Percentiles rank a stretch among this genome's conserved stretches.
Conservation (phyloP, 2,797 vertebrate genomes). For the Lacerta viridis region DNA sequence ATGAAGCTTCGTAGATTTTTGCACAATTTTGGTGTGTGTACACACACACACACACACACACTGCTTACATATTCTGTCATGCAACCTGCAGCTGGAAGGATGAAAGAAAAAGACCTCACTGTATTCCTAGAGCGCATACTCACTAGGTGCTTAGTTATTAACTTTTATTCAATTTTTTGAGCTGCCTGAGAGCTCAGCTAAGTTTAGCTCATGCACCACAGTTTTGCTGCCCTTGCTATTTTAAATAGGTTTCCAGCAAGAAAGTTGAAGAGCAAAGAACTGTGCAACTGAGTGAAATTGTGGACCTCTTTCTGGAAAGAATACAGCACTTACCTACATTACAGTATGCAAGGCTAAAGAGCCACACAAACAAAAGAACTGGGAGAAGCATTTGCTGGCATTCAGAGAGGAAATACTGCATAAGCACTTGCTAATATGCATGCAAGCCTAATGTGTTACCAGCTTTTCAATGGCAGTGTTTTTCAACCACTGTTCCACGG, state of each 20-base stretch:
- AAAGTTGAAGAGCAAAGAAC: neutral
- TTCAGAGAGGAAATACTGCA: neutral
- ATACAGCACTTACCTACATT: neutral
- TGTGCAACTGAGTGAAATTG: neutral
- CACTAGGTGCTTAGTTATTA: neutral
- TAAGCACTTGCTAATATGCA: neutral
- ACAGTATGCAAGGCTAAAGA: neutral
- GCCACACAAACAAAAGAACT: neutral
- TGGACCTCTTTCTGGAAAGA: neutral
- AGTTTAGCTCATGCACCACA: neutral
- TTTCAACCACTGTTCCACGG: no score
- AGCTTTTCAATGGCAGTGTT: neutral
- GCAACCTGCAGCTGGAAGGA: neutral
- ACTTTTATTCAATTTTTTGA: constrained; percentile 5
- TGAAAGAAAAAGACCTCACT: neutral
- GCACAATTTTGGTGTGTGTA: neutral
- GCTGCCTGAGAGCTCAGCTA: neutral
- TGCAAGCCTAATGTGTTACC: neutral
- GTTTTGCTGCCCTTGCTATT: constrained; percentile 9
- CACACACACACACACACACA: no score
- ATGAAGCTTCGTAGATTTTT: neutral
- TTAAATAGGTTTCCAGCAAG: neutral
- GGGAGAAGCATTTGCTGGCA: neutral
- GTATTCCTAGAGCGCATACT: neutral
- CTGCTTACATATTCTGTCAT: neutral